A percentile compares a stretch with the other conserved stretches of the same genome.
Conservation (phyloP, 1,140 invertebrate species). For the Lutraria rhynchaena region DNA sequence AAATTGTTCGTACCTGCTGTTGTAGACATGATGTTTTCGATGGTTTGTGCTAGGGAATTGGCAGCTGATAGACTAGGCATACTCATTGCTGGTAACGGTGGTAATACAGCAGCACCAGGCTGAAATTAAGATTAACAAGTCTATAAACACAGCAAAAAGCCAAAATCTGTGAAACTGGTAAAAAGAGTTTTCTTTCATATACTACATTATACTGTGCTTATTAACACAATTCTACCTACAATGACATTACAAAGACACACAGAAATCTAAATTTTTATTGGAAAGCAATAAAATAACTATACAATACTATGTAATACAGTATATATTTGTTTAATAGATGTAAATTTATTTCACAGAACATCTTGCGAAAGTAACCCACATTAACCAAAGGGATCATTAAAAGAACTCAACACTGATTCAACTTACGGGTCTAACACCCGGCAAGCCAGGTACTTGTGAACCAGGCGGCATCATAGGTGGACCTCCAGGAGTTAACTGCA, state of each 20-base stretch:
- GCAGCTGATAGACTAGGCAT: conserved; percentile 42
- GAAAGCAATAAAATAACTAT: too few relatives aligned
- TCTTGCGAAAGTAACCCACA: too few relatives aligned
- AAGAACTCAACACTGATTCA: too few relatives aligned
- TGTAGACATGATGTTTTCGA: conserved; percentile 65
- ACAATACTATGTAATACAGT: too few relatives aligned
- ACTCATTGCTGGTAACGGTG: conserved; percentile 18
- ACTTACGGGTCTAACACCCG: conserved; percentile 57
- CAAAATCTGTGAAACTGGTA: background rate
- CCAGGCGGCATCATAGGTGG: conserved; percentile 82
- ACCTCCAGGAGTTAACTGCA: conserved; percentile 86
- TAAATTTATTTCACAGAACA: too few relatives aligned
- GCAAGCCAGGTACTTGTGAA: conserved; percentile 78
- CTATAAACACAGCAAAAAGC: background rate
- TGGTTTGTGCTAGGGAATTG: conserved; percentile 58
- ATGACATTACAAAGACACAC: too few relatives aligned
- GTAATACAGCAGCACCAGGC: conserved; percentile 12
- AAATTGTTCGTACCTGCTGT: too few relatives aligned
- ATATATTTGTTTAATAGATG: too few relatives aligned
- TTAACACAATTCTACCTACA: too few relatives aligned
- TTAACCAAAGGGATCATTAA: too few relatives aligned
- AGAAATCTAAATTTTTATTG: too few relatives aligned
- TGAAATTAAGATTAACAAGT: conserved; percentile 16
- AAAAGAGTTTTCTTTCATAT: background rate
- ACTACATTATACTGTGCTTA: too few relatives aligned